Base-by-base conservation (phyloP, 2,113 vertebrate genomes). In the Eleginops maclovinus region DNA sequence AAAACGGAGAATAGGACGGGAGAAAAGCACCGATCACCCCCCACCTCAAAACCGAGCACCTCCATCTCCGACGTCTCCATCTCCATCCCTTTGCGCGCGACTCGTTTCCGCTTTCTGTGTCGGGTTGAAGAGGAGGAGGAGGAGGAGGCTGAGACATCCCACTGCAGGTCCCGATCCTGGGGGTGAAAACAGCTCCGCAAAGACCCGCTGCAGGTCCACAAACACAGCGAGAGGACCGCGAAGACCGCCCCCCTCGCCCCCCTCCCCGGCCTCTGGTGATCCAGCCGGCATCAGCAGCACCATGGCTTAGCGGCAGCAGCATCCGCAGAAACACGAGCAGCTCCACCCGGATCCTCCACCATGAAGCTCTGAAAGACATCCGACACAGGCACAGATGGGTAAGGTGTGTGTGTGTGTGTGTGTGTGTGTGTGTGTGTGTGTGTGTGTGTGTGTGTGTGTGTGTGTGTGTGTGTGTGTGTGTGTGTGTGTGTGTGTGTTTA, bases 361-460 rank as follows among this genome's bases (percentile, higher is more conserved):
- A 90, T 91, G 90, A 88, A 75, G 69, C 83, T 90, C 88, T 93
- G 88, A 92, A 81, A 89, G 87, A 83, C 82, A 86, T 83, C 90
- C 40, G 77, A 88, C 87, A 75, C 91, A 54, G 81, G 93, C 94
- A 87, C 89, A 87, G 89, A 95, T 95, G 94, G 94, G 93, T 94
- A 87, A 93, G 93, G 75, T 16, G 63, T 80, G 74, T 84, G 47
- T 73, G 17, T 56, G 14, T 28, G 15, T 15, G 59, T 19, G 44
- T 7, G 26, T 28, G 47, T 31, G 47, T 46, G 24, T 24, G 49
- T 65, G 24, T 36, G 14, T 31, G 6, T 49, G 43, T 49, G 31
- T 16, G 21, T 47, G 41, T 26, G 14, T 64, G 24, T 24, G 49
- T 65, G 24, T 47, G 14, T 22, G 6, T 49, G 43, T 49, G 36